These are phyloP conservation scores for Aphelenchoides besseyi DNA, from an alignment of 1,140 invertebrate genomes.

Conservation along the genomic window DNA sequence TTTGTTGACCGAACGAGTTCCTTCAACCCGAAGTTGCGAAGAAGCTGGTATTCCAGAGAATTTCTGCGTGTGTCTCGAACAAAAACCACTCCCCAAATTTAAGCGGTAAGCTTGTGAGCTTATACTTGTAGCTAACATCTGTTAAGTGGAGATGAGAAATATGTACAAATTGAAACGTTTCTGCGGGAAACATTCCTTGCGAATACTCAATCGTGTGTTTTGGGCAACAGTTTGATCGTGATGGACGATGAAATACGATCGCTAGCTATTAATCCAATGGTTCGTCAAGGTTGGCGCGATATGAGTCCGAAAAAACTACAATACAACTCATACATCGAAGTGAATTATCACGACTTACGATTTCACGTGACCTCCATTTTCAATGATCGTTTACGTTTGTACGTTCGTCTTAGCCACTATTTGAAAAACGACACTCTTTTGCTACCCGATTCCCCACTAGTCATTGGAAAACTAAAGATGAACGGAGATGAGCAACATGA, in stretches of 20 bases:
- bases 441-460: neutral
- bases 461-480: neutral
- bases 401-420: neutral
- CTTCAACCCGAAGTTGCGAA: constrained; percentile 35
- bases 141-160: constrained; percentile 7
- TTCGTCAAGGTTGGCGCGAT: no score
- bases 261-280: constrained; percentile 12
- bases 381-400: neutral
- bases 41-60: constrained; percentile 47
- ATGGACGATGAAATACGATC: constrained; percentile 15
- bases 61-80: constrained; percentile 47
- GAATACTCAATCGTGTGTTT: neutral
- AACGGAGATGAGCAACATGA: neutral
- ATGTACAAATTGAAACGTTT: neutral
- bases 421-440: neutral
- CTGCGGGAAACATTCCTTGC: neutral
- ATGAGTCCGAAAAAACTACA: neutral
- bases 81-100: constrained; percentile 15
- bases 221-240: constrained; percentile 7
- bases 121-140: constrained; percentile 4
- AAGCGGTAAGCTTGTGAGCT: constrained; percentile 13
- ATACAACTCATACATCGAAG: constrained; percentile 5
- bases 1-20: constrained; percentile 33
- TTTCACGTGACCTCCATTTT: neutral
- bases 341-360: neutral